Conservation (phyloP, 2,113 vertebrate species). For the Piprites chloris region DNA sequence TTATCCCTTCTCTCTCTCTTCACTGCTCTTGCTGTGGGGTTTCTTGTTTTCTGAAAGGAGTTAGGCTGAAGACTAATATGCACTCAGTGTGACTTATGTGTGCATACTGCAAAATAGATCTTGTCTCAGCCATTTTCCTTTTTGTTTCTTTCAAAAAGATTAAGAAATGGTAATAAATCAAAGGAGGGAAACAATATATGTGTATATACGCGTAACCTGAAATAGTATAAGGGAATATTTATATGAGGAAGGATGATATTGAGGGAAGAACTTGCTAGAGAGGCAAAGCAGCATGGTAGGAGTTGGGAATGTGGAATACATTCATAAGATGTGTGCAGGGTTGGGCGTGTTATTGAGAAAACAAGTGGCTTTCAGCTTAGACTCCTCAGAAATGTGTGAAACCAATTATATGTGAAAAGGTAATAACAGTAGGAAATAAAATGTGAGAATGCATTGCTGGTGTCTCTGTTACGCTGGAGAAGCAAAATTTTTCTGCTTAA, state of each 20-base stretch:
- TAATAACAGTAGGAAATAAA: not conserved
- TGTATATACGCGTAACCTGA: not conserved
- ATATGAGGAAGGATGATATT: not conserved
- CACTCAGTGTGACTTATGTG: not conserved
- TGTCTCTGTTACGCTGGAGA: not conserved
- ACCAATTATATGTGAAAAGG: conserved; percentile 1
- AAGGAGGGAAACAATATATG: not conserved
- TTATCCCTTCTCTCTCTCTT: not conserved
- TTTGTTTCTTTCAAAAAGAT: not conserved
- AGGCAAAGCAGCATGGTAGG: not conserved
- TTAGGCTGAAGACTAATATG: not conserved
- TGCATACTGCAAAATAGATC: not conserved
- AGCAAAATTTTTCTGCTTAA: not conserved
- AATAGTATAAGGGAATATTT: not conserved
- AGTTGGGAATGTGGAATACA: not conserved
- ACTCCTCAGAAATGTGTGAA: not conserved
- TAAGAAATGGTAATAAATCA: not conserved
- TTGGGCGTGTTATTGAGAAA: not conserved
- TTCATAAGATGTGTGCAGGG: not conserved
- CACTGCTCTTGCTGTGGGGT: not conserved
- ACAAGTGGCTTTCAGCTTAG: not conserved
- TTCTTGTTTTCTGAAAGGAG: not conserved
- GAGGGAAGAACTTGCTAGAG: not conserved
- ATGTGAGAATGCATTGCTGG: not conserved
- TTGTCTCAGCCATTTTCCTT: not conserved